These are phyloP conservation scores for Alviniconcha strummeri DNA, from an alignment of 2,888 invertebrate species.

Conservation along the genomic window DNA sequence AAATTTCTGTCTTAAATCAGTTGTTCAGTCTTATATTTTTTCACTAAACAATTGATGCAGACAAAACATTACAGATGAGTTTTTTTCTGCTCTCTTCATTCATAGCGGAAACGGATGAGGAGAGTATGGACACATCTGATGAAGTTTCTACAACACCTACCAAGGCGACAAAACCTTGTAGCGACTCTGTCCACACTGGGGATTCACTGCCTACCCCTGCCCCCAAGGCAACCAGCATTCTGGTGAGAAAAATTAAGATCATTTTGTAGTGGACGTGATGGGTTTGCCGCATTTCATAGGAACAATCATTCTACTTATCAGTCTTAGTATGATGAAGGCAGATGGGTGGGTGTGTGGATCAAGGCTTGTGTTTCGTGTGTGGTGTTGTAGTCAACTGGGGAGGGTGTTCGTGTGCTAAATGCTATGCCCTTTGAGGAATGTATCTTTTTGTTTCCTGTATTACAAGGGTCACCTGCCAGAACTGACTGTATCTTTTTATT, in stretches of 20 bases:
- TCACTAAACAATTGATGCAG: background rate
- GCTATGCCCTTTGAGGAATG: too few relatives aligned
- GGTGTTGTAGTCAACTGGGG: too few relatives aligned
- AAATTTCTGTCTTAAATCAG: background rate
- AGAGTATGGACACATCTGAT: constrained; percentile 29
- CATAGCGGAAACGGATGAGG: constrained; percentile 45
- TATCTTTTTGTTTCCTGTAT: too few relatives aligned
- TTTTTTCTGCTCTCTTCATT: background rate
- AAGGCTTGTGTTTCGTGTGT: too few relatives aligned
- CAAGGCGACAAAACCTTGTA: background rate
- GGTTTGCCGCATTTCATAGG: background rate
- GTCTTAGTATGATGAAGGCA: background rate
- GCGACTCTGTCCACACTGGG: constrained; percentile 25
- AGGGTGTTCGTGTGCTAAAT: background rate
- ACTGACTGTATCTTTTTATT: too few relatives aligned
- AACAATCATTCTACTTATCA: background rate
- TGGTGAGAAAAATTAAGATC: background rate
- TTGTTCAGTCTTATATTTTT: background rate
- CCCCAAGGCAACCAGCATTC: constrained; percentile 9
- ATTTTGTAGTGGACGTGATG: background rate
- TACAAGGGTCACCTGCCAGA: too few relatives aligned
- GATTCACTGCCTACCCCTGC: background rate
- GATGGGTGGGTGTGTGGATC: background rate
- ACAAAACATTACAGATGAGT: too few relatives aligned
- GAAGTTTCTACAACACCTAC: background rate